These are phyloP conservation scores for Megaleporinus macrocephalus DNA, from an alignment of 2,113 vertebrate species.

Conservation along the genomic window DNA sequence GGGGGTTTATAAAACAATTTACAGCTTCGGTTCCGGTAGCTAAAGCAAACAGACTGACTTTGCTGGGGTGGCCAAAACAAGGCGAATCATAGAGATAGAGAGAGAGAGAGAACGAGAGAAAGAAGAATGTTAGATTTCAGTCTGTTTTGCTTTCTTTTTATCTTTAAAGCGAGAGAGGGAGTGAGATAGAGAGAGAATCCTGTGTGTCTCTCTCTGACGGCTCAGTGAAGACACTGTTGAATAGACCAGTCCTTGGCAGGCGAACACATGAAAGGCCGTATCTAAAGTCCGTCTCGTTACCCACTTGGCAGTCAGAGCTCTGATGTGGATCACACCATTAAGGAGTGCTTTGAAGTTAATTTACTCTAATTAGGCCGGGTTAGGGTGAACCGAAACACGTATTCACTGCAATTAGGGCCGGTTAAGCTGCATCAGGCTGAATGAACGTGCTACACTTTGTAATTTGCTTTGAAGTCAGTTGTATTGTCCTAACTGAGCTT, in stretches of 20 bases:
- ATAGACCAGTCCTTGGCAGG: conserved; percentile 18
- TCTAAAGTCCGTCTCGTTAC: conserved; percentile 40
- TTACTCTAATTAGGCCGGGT: conserved; percentile 67
- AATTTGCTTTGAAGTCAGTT: not conserved
- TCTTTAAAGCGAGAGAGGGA: conserved; percentile 38
- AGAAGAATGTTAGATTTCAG: conserved; percentile 3
- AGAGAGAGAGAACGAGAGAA: conserved; percentile 18
- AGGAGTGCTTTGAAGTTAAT: conserved; percentile 72
- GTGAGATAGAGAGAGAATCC: conserved; percentile 15
- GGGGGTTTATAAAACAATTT: conserved; percentile 40
- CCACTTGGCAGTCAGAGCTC: conserved; percentile 27
- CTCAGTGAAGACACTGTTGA: conserved; percentile 50
- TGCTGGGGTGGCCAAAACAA: conserved; percentile 26
- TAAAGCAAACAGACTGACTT: conserved; percentile 38
- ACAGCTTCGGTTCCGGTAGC: conserved; percentile 28
- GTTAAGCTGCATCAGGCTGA: conserved; percentile 11
- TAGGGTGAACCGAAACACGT: conserved; percentile 28
- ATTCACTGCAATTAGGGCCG: conserved; percentile 25
- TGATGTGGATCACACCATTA: conserved; percentile 58
- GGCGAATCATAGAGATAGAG: not conserved
- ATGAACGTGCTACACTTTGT: not conserved
- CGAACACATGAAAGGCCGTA: conserved; percentile 49
- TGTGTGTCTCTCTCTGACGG: conserved; percentile 23
- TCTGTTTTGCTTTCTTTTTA: conserved; percentile 15
- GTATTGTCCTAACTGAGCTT: not conserved